Evolutionary conservation across 2,113 vertebrate genomes (phyloP), one percentile per base, ranked within the genome.

Genomic region (Melanotaenia duboulayi): DNA sequence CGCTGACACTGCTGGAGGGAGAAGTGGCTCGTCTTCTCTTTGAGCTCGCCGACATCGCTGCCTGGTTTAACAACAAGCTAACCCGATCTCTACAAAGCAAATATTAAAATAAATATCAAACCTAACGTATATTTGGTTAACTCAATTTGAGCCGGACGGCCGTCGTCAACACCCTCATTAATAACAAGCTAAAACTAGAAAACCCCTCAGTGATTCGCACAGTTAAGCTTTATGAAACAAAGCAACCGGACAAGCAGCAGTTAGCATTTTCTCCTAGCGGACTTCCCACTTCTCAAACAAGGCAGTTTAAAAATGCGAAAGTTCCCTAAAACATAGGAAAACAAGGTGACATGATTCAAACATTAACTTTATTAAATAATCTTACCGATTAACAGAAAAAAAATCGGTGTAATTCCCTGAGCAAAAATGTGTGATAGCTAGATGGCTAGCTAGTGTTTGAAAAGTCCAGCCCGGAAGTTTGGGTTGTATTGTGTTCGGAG

Each of bases 21-120:
- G 98, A 99, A 40, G 96, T 98, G 44, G 97, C 95, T 93, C 98
- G 95, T 93, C 97, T 95, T 88, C 98, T 94, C 91, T 99, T 99
- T 84, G 96, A 96, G 68, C 76, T 90, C 94, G 97, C 95, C 78
- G 91, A 89, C 91, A 88, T 86, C 39, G 69, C 66, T 71, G 70
- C 32, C 23, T 71, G 51, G 17, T 68, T 74, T 20, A 48, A 69
- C 58, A 81, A 74, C 74, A 72, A 70, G 50, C 82, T 76, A 79
- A 80, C 83, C 83, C 63, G 56, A 58, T 56, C 74, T 58, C 71
- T 84, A 74, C 42, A 50, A 60, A 63, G 6, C 44, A 58, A 60
- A 24, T 50, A 16, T 0, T 8, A 7, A 4, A 23, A 12, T 1
- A 28, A n/a, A 25, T 12, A 0, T 7, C 1, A 32, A 22, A 22